Conservation (phyloP, 1,140 invertebrate species). For the Trachelipus rathkii region DNA sequence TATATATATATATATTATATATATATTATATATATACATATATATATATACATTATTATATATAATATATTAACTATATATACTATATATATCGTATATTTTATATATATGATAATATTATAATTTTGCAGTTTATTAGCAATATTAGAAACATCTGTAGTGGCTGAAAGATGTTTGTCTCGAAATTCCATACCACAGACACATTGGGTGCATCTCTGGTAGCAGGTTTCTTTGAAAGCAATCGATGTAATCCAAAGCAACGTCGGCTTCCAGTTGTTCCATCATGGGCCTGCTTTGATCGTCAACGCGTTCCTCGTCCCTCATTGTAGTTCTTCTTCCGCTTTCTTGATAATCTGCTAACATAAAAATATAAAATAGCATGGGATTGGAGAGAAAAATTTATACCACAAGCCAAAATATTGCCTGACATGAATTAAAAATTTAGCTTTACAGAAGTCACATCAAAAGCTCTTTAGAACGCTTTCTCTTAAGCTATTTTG, state of each 20-base stretch:
- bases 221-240: slow-evolving; percentile 87
- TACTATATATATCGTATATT: too few species aligned
- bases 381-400: slow-evolving; percentile 47
- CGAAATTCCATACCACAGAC: slow-evolving; percentile 39
- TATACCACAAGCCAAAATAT: slow-evolving; percentile 33
- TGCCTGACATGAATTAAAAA: neutral
- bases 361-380: neutral
- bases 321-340: slow-evolving; percentile 36
- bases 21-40: too few species aligned
- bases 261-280: slow-evolving; percentile 41
- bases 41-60: too few species aligned
- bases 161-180: slow-evolving; percentile 26
- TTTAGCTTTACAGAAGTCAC: too few species aligned
- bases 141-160: neutral
- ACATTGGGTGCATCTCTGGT: slow-evolving; percentile 60
- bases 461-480: too few species aligned
- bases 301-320: slow-evolving; percentile 34
- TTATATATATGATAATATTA: too few species aligned
- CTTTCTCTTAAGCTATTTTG: too few species aligned
- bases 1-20: too few species aligned
- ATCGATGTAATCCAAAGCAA: slow-evolving; percentile 66
- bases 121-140: too few species aligned
- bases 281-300: slow-evolving; percentile 29
- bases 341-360: slow-evolving; percentile 37
- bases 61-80: too few species aligned